Conservation (phyloP, 2,888 invertebrate species). For the Mesorhabditis belari region DNA sequence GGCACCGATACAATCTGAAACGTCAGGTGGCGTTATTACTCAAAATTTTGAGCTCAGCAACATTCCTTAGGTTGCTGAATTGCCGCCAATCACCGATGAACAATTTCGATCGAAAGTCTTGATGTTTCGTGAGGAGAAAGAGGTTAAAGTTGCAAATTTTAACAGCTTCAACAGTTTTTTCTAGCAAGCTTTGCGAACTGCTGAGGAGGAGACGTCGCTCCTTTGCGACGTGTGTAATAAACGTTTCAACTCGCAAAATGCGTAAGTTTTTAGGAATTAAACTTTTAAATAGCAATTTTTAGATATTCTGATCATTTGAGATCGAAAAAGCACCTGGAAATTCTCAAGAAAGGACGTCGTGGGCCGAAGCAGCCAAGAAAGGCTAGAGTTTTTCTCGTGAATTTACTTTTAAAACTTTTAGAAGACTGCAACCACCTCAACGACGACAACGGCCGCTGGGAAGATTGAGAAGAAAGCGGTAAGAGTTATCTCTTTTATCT, state of each 20-base stretch:
- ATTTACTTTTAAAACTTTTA: too few relatives aligned
- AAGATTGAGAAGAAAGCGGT: conserved; percentile 10
- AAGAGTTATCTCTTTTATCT: too few relatives aligned
- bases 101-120: conserved; percentile 73
- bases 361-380: conserved; percentile 35
- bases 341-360: conserved; percentile 64
- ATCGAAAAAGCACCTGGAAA: conserved; percentile 74
- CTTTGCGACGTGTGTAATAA: conserved; percentile 42
- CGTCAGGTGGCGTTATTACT: too few relatives aligned
- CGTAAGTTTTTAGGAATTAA: conserved; percentile 58
- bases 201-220: conserved; percentile 7
- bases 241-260: conserved; percentile 11
- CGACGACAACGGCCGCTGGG: conserved; percentile 4
- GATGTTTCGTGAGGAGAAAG: conserved; percentile 14
- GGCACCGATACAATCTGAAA: conserved; percentile 82
- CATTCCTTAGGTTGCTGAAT: conserved; percentile 69
- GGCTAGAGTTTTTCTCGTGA: conserved; percentile 3
- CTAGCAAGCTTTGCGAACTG: conserved; percentile 3
- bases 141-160: too few relatives aligned
- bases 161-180: too few relatives aligned
- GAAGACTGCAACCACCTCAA: background rate
- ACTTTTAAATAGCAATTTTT: conserved; percentile 79
- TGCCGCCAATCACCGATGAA: conserved; percentile 78
- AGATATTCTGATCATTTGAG: conserved; percentile 63
- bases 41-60: too few relatives aligned